Evolutionary conservation across 2,113 vertebrate species (phyloP), one percentile per base, ranked within the genome.

Genomic region (Harpagus bidentatus): DNA sequence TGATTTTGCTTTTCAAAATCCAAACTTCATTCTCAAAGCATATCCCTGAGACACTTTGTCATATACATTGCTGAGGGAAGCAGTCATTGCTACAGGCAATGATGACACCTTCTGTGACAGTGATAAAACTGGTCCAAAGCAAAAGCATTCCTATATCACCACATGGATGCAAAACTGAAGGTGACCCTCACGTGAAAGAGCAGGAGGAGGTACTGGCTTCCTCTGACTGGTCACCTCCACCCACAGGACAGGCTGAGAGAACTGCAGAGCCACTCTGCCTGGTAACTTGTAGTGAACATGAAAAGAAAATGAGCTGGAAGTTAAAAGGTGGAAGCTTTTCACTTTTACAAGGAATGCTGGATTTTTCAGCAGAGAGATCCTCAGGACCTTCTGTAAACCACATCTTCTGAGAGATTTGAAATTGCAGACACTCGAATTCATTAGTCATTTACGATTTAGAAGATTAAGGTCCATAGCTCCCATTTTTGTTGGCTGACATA

Each of bases 1-100:
- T 66, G 78, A 87, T 90, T 96, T 92, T 86, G 32, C 12, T 95
- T 82, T 95, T 91, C 86, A 81, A 82, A 88, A 61, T 43, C 82
- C 42, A 21, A 74, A 56, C 25, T 66, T 78, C 8, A 18, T 59
- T 58, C 58, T 50, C 74, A 34, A 91, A 80, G 28, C 19, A 72
- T 82, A 63, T 56, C 83, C 84, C 61, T 5, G 50, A 82, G 47
- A 16, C 14, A 23, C 13, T 66, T 67, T 63, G 31, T 40, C 66
- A 61, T 42, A 31, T 19, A 38, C 18, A 7, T 23, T 65, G 48
- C 52, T 82, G 66, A 90, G 82, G 79, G 45, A 91, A 80, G 76
- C 22, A 83, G 17, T 32, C 3, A 0, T 55, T 77, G 32, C 42
- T 85, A 26, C 15, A 76, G 63, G 58, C 1, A 34, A 47, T 10